Evolutionary conservation across 2,888 invertebrate genomes (phyloP).

Genomic region (Meliscaeva auricollis): DNA sequence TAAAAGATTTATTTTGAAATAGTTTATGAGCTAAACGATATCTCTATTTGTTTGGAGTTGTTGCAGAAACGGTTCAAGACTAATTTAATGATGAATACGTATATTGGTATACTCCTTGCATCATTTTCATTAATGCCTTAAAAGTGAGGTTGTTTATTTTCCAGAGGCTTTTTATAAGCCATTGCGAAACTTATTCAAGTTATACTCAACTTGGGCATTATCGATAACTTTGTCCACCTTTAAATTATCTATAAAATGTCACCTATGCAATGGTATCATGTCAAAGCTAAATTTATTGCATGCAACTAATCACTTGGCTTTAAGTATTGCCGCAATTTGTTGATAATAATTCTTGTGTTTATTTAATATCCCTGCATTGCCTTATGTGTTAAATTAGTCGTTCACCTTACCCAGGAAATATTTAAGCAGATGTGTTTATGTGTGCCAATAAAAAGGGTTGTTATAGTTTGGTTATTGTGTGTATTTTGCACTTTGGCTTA

Average conservation of each 20-base stretch:
- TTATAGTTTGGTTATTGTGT: neutral
- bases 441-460: constrained; percentile 7
- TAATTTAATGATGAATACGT: no score
- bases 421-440: constrained; percentile 1
- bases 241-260: neutral
- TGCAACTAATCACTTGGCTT: constrained; percentile 14
- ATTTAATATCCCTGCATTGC: constrained; percentile 21
- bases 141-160: no score
- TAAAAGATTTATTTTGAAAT: no score
- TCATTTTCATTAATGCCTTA: no score
- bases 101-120: no score
- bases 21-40: no score
- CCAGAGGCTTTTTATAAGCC: no score
- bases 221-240: no score
- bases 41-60: no score
- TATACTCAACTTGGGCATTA: no score
- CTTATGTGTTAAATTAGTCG: neutral
- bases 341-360: constrained; percentile 9
- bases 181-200: no score
- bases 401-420: neutral
- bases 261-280: neutral
- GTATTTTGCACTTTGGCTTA: constrained; percentile 1
- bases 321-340: constrained; percentile 16
- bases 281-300: neutral
- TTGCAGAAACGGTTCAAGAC: no score